phyloP scores from a whole-genome alignment of 2,888 invertebrate species.

The Stenoptilia bipunctidactyla region DNA sequence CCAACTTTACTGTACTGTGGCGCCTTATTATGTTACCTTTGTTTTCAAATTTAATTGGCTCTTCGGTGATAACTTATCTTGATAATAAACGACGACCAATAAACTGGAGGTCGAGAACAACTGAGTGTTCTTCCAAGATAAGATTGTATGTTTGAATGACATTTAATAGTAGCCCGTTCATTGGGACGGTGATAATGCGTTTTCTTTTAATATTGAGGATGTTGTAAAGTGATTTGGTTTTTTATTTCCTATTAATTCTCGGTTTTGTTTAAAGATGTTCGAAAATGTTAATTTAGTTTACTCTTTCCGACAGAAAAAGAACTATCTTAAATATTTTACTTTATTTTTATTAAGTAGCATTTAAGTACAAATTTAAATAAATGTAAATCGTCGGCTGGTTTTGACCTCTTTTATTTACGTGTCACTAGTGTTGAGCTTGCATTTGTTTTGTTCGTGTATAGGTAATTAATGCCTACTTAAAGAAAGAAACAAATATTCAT shows the following conservation, averaged over 20 bases:
- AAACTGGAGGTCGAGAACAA: slow-evolving; percentile 59
- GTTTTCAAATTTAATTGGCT: slow-evolving; percentile 71
- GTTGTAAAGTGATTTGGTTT: slow-evolving; percentile 1
- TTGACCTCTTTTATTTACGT: not conserved
- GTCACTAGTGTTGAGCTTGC: too few relatives aligned
- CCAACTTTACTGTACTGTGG: slow-evolving; percentile 45
- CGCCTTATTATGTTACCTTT: slow-evolving; percentile 70
- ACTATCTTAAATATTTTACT: too few relatives aligned
- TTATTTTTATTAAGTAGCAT: too few relatives aligned
- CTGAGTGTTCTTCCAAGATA: slow-evolving; percentile 52
- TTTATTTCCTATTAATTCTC: slow-evolving; percentile 2
- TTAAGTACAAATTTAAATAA: too few relatives aligned
- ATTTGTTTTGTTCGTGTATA: too few relatives aligned
- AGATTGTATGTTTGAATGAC: slow-evolving; percentile 47
- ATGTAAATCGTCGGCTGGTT: too few relatives aligned
- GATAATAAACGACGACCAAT: slow-evolving; percentile 70
- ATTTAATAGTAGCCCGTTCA: slow-evolving; percentile 35
- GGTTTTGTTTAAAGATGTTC: not conserved
- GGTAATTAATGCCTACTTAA: too few relatives aligned
- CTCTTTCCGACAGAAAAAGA: too few relatives aligned
- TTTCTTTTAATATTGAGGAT: slow-evolving; percentile 5
- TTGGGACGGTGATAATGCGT: slow-evolving; percentile 17
- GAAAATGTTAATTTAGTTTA: too few relatives aligned
- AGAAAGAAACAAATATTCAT: too few relatives aligned
- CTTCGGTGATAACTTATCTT: slow-evolving; percentile 67